phyloP scores from a whole-genome alignment of 2,797 vertebrate species.

The Bovichtus diacanthus region DNA sequence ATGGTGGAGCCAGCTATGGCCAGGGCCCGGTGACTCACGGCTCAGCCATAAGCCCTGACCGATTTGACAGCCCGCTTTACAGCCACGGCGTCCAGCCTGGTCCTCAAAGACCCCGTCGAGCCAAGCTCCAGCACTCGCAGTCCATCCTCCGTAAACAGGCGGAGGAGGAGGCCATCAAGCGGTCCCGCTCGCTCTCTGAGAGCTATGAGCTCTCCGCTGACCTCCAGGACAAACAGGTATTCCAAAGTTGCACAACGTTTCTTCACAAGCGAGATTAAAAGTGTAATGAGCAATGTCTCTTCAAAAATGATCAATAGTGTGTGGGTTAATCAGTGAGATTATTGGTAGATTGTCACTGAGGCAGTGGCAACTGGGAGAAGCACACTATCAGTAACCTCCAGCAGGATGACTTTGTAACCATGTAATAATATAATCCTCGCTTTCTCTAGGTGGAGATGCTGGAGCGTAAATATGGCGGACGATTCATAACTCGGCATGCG shows the following conservation, averaged over 20 bases:
- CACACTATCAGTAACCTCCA: slow-evolving; percentile 8
- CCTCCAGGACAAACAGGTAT: slow-evolving; percentile 98
- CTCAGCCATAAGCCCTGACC: slow-evolving; percentile 92
- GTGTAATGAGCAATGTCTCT: neutral
- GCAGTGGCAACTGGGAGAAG: neutral
- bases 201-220: slow-evolving; percentile 99
- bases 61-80: slow-evolving; percentile 90
- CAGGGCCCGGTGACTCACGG: slow-evolving; percentile 91
- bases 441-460: slow-evolving; percentile 96
- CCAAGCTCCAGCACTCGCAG: slow-evolving; percentile 96
- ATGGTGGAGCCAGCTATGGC: slow-evolving; percentile 89
- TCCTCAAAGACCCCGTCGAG: slow-evolving; percentile 90
- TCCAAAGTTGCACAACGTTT: neutral
- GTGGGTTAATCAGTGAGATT: too few species aligned
- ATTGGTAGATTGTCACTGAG: neutral
- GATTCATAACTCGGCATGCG: slow-evolving; percentile 98
- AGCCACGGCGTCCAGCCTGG: slow-evolving; percentile 88
- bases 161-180: slow-evolving; percentile 97
- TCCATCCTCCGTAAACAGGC: slow-evolving; percentile 98
- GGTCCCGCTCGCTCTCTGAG: slow-evolving; percentile 96
- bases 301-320: too few species aligned
- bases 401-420: slow-evolving; percentile 10
- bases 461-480: slow-evolving; percentile 98
- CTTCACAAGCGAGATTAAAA: neutral
- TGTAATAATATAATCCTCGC: too few species aligned